Conservation (phyloP, 2,888 invertebrate genomes). For the Pteria penguin region DNA sequence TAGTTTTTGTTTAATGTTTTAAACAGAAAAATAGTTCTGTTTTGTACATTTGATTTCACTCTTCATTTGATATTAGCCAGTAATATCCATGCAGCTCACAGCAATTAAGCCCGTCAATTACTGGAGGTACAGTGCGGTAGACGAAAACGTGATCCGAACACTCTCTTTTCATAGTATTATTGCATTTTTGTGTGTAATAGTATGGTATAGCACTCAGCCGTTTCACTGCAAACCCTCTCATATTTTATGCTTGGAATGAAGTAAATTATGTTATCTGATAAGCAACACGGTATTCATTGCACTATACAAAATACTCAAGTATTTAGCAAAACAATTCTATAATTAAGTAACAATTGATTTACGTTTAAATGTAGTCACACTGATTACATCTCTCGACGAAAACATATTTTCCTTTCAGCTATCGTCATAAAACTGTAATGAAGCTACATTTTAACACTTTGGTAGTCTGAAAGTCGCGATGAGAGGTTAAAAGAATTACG, state of each 20-base stretch:
- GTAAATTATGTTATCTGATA: background rate
- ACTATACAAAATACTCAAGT: background rate
- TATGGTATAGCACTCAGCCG: background rate
- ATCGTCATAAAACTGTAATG: background rate
- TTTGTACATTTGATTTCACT: background rate
- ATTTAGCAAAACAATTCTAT: background rate
- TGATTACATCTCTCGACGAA: background rate
- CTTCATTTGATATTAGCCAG: background rate
- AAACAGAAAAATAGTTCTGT: background rate
- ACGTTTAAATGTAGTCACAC: background rate
- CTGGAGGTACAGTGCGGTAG: background rate
- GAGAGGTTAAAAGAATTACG: background rate
- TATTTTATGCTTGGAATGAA: background rate
- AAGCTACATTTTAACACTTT: background rate
- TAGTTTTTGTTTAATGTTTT: background rate
- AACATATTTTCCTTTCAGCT: background rate
- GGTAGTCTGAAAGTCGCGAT: background rate
- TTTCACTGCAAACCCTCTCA: background rate
- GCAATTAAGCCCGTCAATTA: background rate
- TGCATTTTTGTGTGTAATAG: background rate
- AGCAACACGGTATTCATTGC: background rate
- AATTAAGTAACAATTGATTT: background rate
- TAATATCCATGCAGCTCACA: background rate
- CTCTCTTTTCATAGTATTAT: background rate
- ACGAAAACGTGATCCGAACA: background rate